These are phyloP conservation scores for Aporrectodea caliginosa DNA, from an alignment of 1,140 invertebrate genomes.

Conservation along the genomic window DNA sequence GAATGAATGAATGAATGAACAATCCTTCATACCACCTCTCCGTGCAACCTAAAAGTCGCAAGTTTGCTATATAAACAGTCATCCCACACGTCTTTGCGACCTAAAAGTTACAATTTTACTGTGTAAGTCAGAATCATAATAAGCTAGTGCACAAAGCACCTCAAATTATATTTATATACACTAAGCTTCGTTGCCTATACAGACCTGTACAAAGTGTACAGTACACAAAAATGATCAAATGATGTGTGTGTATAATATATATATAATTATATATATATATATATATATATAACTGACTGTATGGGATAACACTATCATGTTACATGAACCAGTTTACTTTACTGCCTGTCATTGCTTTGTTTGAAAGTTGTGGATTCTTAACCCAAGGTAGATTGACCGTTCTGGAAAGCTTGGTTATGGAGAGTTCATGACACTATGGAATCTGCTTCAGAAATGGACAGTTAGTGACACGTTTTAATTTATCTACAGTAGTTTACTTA, in stretches of 20 bases:
- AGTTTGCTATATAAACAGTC: too few relatives aligned
- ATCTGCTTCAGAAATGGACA: constrained; percentile 83
- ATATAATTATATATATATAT: neutral
- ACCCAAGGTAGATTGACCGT: constrained; percentile 66
- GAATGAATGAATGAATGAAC: too few relatives aligned
- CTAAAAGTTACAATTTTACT: too few relatives aligned
- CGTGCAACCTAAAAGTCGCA: too few relatives aligned
- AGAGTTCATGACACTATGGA: constrained; percentile 85
- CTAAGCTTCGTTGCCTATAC: too few relatives aligned
- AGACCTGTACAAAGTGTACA: too few relatives aligned
- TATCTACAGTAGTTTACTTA: neutral
- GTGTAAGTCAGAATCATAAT: too few relatives aligned
- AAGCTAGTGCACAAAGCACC: too few relatives aligned
- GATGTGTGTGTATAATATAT: neutral
- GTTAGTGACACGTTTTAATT: constrained; percentile 59
- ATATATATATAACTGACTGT: neutral
- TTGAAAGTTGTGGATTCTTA: too few relatives aligned
- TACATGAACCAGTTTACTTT: neutral
- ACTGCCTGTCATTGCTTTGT: constrained; percentile 38
- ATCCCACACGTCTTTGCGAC: too few relatives aligned
- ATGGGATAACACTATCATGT: neutral
- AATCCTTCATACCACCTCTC: too few relatives aligned
- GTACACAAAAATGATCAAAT: too few relatives aligned
- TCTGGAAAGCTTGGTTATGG: constrained; percentile 91
- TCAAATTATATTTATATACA: neutral